Conservation (phyloP, 2,113 vertebrate genomes). For the Oryzias curvinotus region DNA sequence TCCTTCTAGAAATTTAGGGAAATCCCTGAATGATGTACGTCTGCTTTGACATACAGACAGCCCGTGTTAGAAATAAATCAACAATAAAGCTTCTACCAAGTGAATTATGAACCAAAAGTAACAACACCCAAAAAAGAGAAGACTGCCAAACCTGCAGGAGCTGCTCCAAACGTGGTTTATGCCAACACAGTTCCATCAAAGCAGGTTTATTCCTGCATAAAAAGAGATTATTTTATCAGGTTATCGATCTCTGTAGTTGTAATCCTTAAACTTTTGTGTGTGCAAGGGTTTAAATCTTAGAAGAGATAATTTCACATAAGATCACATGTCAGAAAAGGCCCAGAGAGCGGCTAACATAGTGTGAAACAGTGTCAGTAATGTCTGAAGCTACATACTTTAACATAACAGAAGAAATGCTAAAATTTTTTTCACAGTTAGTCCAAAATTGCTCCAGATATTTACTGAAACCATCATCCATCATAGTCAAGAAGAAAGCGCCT, state of each 20-base stretch:
- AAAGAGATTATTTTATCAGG: background rate
- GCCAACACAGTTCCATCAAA: background rate
- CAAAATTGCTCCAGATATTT: constrained; percentile 18
- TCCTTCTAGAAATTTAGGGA: background rate
- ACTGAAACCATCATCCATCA: constrained; percentile 52
- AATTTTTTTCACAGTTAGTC: constrained; percentile 7
- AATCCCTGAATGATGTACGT: background rate
- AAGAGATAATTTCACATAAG: background rate
- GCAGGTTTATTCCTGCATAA: background rate
- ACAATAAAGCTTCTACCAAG: constrained; percentile 1
- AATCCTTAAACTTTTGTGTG: background rate
- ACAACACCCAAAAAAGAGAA: constrained; percentile 4
- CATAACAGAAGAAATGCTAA: constrained; percentile 16
- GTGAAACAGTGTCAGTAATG: background rate
- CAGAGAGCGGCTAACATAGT: background rate
- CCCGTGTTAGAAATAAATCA: constrained; percentile 1
- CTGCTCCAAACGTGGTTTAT: background rate
- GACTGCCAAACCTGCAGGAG: constrained; percentile 1
- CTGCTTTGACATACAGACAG: background rate
- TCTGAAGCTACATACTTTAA: background rate
- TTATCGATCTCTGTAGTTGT: background rate
- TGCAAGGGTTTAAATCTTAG: constrained; percentile 6
- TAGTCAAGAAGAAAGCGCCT: constrained; percentile 12
- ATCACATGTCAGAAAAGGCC: constrained; percentile 3
- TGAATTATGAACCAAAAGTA: constrained; percentile 8